Percentiles rank a stretch among this genome's conserved stretches.
Evolutionary conservation across 2,888 invertebrate species (phyloP).

Genomic region (Drosophila mulleri): DNA sequence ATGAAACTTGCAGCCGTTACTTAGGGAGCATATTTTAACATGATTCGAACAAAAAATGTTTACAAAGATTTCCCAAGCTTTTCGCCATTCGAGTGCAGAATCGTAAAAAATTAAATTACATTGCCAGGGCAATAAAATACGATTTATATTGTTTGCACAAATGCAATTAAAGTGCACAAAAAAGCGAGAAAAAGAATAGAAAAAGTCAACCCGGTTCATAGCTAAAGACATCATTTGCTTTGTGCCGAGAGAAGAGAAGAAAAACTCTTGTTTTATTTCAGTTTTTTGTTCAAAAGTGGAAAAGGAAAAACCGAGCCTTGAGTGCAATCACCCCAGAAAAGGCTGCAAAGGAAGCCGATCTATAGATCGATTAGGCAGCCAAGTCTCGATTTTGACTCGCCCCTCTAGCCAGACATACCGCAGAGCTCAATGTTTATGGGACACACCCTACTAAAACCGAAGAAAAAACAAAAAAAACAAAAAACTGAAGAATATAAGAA

Average conservation of each 20-base stretch:
- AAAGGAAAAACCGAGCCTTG: constrained; percentile 49
- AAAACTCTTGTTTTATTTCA: constrained; percentile 56
- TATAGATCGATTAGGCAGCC: constrained; percentile 76
- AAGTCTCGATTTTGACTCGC: constrained; percentile 41
- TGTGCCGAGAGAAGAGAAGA: constrained; percentile 54
- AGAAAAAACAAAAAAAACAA: constrained; percentile 17
- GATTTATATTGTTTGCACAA: constrained; percentile 78
- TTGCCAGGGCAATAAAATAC: constrained; percentile 67
- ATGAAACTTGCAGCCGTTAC: constrained; percentile 27
- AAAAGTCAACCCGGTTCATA: constrained; percentile 58
- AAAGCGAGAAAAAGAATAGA: constrained; percentile 41
- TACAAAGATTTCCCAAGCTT: constrained; percentile 43
- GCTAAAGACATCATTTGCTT: constrained; percentile 78
- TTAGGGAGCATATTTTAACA: not conserved
- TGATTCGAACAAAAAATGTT: not conserved
- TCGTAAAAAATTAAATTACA: constrained; percentile 82
- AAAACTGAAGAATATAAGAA: constrained; percentile 44
- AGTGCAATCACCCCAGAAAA: constrained; percentile 75
- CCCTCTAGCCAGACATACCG: constrained; percentile 55
- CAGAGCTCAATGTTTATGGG: constrained; percentile 71
- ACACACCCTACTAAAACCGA: constrained; percentile 68
- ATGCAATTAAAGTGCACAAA: constrained; percentile 69
- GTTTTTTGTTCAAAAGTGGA: constrained; percentile 43
- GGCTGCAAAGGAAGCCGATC: constrained; percentile 46
- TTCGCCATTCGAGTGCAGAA: constrained; percentile 77